phyloP scores from a whole-genome alignment of 2,113 vertebrate genomes.

The Pavo muticus region DNA sequence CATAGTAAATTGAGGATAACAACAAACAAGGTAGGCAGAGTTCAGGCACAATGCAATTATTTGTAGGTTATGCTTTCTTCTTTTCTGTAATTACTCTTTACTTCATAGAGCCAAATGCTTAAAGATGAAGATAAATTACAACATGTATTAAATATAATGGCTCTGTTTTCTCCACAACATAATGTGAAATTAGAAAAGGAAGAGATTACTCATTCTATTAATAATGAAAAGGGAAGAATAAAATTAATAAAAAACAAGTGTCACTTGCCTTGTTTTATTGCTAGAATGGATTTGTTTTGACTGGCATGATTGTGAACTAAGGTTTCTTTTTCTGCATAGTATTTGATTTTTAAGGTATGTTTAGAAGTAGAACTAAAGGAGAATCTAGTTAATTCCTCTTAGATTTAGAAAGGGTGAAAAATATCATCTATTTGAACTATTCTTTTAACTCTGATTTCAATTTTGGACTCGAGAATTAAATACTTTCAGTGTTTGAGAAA shows the following conservation, averaged over 20 bases:
- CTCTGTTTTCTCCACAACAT: background rate
- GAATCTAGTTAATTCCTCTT: background rate
- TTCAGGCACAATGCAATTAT: background rate
- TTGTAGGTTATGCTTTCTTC: background rate
- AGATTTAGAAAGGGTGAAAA: background rate
- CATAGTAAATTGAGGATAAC: background rate
- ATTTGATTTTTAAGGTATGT: background rate
- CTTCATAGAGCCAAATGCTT: background rate
- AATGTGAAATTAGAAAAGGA: background rate
- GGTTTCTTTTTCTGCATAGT: background rate
- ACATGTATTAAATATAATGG: background rate
- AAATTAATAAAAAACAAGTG: no score
- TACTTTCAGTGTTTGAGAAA: background rate
- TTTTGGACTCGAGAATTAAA: background rate
- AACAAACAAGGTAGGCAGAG: background rate
- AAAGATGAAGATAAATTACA: background rate
- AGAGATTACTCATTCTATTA: background rate
- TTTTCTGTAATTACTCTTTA: background rate
- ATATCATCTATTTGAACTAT: background rate
- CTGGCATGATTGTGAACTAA: background rate
- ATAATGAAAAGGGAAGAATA: background rate
- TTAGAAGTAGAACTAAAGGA: background rate
- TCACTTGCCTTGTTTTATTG: background rate
- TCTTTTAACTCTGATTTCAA: background rate
- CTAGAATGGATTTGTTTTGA: background rate